Base-by-base conservation (phyloP, 2,797 vertebrate species). In the Salarias fasciatus region DNA sequence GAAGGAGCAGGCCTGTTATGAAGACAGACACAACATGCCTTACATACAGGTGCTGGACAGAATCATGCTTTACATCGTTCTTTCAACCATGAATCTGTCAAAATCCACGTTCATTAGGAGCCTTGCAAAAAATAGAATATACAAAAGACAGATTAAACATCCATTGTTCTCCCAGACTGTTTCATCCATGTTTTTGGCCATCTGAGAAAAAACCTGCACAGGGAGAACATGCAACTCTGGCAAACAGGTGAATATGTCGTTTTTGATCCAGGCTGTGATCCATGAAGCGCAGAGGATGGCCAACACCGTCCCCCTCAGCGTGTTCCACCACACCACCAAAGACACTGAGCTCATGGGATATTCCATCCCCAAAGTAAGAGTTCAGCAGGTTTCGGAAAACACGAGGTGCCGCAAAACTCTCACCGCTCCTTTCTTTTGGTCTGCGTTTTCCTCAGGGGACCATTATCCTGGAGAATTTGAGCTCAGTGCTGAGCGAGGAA, bases 261-360 rank as follows among this genome's bases (percentile, higher is more conserved):
- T 24, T 24, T 24, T 24, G n/a, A n/a, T 31, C 30, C 77, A 92
- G 73, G 92, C 93, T 52, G 86, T 90, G 59, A 89, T 90, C 60
- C 92, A 94, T 43, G 93, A 94, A 71, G 47, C 80, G 18, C 93
- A 91, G 81, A 90, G 92, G 5, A 11, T 90, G 1, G 82, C 88
- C 13, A 89, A 83, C 78, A 88, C 88, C 1, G 72, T 84, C 6
- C 92, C 92, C 1, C 71, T 92, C 15, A 91, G 91, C 24, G 83
- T 92, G n/a, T 89, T 84, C 30, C 93, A 94, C 72, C 60, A 58
- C 11, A 91, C 91, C 0, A 89, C 86, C 7, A 87, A 64, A 65
- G 88, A 93, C 74, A 92, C 92, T 14, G 79, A 90, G 63, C 67
- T 94, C 24, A 90, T 89, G 85, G 92, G 91, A 37, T 94, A 90